A percentile compares a stretch with the other conserved stretches of the same genome.
Conservation (phyloP, 2,888 invertebrate genomes). For the Cephus pygmeus region DNA sequence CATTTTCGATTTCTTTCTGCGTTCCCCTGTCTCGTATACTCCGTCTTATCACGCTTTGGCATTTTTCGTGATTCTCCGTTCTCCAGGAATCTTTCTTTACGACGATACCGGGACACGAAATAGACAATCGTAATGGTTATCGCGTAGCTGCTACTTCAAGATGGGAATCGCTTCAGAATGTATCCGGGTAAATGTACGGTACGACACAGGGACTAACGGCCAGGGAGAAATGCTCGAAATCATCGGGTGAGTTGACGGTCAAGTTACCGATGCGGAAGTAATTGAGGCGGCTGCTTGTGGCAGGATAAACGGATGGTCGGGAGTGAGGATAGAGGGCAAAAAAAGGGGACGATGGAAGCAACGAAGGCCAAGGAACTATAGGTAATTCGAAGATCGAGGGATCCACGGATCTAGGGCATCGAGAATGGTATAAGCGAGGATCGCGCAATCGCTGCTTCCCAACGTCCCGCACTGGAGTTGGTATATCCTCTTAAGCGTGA, state of each 20-base stretch:
- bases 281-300: conserved; percentile 22
- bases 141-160: no score
- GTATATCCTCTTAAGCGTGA: conserved; percentile 47
- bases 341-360: background rate
- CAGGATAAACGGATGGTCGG: no score
- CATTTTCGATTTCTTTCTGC: background rate
- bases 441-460: conserved; percentile 10
- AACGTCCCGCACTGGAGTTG: conserved; percentile 24
- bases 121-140: background rate
- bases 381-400: background rate
- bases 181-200: no score
- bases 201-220: conserved; percentile 45
- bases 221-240: conserved; percentile 42
- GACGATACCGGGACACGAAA: background rate
- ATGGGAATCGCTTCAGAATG: no score
- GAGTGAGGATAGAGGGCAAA: conserved; percentile 17
- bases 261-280: conserved; percentile 52
- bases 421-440: background rate
- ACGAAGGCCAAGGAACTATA: background rate
- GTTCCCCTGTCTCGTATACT: background rate
- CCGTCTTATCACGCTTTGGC: background rate
- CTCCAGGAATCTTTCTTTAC: no score
- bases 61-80: no score
- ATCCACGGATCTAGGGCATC: background rate
- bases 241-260: conserved; percentile 38